Evolutionary conservation across 1,140 invertebrate genomes (phyloP).

Genomic region (Cryptotermes secundus): DNA sequence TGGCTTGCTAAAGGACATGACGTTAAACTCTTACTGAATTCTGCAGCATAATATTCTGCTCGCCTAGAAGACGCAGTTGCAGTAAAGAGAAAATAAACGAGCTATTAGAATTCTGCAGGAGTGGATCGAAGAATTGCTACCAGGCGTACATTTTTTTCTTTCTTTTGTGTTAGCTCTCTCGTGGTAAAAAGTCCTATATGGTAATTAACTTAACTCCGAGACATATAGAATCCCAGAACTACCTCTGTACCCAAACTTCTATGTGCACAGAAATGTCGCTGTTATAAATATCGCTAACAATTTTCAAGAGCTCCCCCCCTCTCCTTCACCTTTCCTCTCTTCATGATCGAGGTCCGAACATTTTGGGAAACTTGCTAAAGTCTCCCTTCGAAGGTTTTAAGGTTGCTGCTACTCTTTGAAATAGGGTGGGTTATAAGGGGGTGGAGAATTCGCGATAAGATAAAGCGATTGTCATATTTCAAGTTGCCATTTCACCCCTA

Average conservation of each 20-base stretch:
- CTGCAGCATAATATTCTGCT: neutral
- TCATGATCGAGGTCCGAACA: neutral
- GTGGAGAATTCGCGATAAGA: neutral
- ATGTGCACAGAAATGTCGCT: neutral
- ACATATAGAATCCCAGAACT: neutral
- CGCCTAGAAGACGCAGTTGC: neutral
- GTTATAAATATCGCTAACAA: conserved; percentile 5
- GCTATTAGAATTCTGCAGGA: neutral
- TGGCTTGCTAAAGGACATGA: too few species aligned
- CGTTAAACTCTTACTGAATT: too few species aligned
- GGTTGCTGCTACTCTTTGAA: neutral
- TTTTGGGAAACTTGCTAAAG: conserved; percentile 9
- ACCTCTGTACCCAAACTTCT: neutral
- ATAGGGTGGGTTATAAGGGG: neutral
- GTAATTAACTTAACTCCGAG: neutral
- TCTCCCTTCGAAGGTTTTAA: neutral
- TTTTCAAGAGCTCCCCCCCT: neutral
- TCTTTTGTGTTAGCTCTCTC: neutral
- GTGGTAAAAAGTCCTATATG: neutral
- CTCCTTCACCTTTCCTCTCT: neutral
- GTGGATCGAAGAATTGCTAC: neutral
- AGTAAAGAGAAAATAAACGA: neutral
- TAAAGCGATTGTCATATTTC: conserved; percentile 9
- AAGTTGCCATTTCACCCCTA: neutral
- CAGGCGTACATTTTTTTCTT: neutral